Evolutionary conservation across 2,888 invertebrate genomes (phyloP).

Genomic region (Zonitis immaculata): DNA sequence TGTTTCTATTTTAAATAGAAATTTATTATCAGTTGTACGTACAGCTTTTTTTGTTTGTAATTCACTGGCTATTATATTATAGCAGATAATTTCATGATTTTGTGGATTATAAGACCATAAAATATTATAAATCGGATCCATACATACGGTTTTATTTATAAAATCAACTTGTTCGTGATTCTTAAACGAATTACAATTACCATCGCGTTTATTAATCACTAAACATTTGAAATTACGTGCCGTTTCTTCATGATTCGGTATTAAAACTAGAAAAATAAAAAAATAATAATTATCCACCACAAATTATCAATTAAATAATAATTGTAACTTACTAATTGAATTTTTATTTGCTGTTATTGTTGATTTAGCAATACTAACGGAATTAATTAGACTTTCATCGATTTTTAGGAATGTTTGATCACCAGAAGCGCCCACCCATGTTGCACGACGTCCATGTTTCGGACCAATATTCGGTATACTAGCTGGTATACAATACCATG

Average conservation of each 20-base stretch:
- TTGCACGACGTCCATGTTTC: constrained; percentile 79
- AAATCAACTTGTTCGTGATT: constrained; percentile 82
- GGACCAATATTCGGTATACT: constrained; percentile 78
- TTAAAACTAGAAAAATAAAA: constrained; percentile 57
- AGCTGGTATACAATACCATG: constrained; percentile 71
- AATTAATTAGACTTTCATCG: constrained; percentile 89
- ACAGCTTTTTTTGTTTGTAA: constrained; percentile 48
- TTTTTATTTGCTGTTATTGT: constrained; percentile 84
- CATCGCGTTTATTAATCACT: constrained; percentile 84
- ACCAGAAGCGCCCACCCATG: constrained; percentile 93
- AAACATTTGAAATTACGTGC: constrained; percentile 74
- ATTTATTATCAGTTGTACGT: constrained; percentile 36
- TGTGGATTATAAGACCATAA: constrained; percentile 85
- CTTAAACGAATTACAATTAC: constrained; percentile 79
- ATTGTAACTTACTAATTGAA: constrained; percentile 63
- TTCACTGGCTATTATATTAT: constrained; percentile 80
- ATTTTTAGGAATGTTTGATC: constrained; percentile 93
- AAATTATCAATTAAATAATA: background rate
- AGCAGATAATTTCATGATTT: constrained; percentile 65
- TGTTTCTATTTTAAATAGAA: constrained; percentile 32
- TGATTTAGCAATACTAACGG: constrained; percentile 79
- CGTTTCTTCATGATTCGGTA: constrained; percentile 76
- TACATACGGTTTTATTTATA: constrained; percentile 69
- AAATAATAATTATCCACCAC: background rate
- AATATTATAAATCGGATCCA: constrained; percentile 91